Percentiles rank a stretch among this genome's conserved stretches.
phyloP scores from a whole-genome alignment of 2,797 vertebrate species.

The Zalophus californianus region DNA sequence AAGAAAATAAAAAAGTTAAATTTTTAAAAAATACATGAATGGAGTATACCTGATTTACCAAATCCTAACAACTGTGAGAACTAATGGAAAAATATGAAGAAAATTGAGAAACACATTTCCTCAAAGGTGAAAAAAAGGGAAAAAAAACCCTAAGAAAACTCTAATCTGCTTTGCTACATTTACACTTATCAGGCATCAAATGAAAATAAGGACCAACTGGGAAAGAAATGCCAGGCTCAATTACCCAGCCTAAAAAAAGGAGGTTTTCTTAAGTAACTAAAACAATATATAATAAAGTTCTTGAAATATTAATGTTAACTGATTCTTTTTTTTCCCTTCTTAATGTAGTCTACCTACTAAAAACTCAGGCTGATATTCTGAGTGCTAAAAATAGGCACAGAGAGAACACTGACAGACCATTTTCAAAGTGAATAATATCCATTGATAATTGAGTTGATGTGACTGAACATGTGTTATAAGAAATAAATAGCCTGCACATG shows the following conservation, averaged over 20 bases:
- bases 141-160: background rate
- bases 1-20: background rate
- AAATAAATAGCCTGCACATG: background rate
- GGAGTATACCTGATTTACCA: background rate
- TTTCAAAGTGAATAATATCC: conserved; percentile 24
- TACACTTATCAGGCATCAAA: conserved; percentile 30
- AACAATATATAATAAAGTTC: conserved; percentile 29
- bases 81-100: background rate
- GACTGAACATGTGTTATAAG: conserved; percentile 31
- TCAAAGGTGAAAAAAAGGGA: background rate
- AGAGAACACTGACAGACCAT: background rate
- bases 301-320: background rate
- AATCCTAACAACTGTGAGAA: background rate
- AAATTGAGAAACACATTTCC: background rate
- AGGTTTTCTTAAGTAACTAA: conserved; percentile 29
- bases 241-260: conserved; percentile 54
- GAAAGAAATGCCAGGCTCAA: conserved; percentile 57
- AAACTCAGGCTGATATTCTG: background rate
- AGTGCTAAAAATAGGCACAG: background rate
- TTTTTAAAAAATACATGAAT: background rate
- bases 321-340: conserved; percentile 2
- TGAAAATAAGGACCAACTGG: conserved; percentile 67
- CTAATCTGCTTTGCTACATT: conserved; percentile 55
- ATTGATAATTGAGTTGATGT: conserved; percentile 62
- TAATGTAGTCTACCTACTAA: background rate